Evolutionary conservation across 2,888 invertebrate species (phyloP).

Genomic region (Ormyrus pomaceus): DNA sequence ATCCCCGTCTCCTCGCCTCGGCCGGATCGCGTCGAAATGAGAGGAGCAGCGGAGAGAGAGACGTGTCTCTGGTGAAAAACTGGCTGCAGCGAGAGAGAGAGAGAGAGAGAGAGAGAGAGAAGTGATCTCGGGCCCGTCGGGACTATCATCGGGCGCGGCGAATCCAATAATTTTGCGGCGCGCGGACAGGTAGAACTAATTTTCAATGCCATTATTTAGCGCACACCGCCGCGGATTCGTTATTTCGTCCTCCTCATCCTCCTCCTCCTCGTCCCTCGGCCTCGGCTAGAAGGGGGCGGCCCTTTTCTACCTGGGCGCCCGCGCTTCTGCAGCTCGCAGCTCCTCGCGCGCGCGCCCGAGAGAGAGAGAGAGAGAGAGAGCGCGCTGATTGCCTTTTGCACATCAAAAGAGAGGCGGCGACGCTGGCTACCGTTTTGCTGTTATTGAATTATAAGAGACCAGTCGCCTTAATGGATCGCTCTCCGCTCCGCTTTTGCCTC

Average conservation of each 20-base stretch:
- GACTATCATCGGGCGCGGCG: constrained; percentile 58
- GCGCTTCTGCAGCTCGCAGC: not conserved
- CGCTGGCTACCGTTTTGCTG: constrained; percentile 56
- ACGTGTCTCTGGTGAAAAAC: constrained; percentile 51
- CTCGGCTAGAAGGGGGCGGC: constrained; percentile 29
- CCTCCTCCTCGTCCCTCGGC: not conserved
- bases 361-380: constrained; percentile 9
- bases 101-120: constrained; percentile 62
- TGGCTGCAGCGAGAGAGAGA: constrained; percentile 36
- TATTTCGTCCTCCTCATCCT: constrained; percentile 36
- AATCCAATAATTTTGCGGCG: constrained; percentile 70
- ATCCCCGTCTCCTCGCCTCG: constrained; percentile 3
- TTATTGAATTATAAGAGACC: constrained; percentile 58
- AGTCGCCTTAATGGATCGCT: constrained; percentile 54
- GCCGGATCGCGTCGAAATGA: constrained; percentile 24
- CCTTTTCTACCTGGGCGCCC: constrained; percentile 46
- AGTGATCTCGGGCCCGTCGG: constrained; percentile 55
- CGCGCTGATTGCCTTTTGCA: constrained; percentile 55
- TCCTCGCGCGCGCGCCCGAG: constrained; percentile 2
- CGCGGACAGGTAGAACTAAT: constrained; percentile 69
- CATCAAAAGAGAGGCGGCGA: constrained; percentile 57
- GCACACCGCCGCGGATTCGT: constrained; percentile 69
- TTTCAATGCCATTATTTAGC: constrained; percentile 76
- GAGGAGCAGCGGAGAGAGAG: not conserved
- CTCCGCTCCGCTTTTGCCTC: constrained; percentile 9